Conservation (phyloP, 2,113 vertebrate genomes). For the Synodontis membranacea region DNA sequence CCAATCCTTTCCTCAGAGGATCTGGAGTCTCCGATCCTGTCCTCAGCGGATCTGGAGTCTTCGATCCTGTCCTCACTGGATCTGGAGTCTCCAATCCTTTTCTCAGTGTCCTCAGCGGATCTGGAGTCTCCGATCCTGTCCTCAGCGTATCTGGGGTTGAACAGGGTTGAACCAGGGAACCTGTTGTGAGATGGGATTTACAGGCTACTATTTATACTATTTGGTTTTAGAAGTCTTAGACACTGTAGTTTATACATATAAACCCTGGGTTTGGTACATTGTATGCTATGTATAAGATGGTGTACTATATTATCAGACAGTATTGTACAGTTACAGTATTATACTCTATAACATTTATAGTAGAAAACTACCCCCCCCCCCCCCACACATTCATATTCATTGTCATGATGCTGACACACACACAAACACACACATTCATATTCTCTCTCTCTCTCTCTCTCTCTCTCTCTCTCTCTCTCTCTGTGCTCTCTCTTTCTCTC, state of each 20-base stretch:
- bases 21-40: too few relatives aligned
- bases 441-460: neutral
- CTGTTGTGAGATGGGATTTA: neutral
- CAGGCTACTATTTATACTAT: neutral
- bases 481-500: neutral
- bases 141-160: neutral
- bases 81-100: too few relatives aligned
- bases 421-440: too few relatives aligned
- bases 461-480: neutral
- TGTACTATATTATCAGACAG: neutral
- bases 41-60: too few relatives aligned
- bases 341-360: neutral
- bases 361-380: too few relatives aligned
- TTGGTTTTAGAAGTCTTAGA: neutral
- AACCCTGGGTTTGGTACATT: neutral
- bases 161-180: neutral
- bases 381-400: too few relatives aligned
- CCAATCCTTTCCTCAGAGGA: too few relatives aligned
- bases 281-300: neutral
- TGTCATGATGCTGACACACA: too few relatives aligned
- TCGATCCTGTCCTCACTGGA: too few relatives aligned
- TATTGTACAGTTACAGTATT: neutral
- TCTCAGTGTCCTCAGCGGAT: too few relatives aligned
- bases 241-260: neutral
- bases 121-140: too few relatives aligned